phyloP scores from a whole-genome alignment of 2,888 invertebrate genomes.

The Osmoderma eremita region DNA sequence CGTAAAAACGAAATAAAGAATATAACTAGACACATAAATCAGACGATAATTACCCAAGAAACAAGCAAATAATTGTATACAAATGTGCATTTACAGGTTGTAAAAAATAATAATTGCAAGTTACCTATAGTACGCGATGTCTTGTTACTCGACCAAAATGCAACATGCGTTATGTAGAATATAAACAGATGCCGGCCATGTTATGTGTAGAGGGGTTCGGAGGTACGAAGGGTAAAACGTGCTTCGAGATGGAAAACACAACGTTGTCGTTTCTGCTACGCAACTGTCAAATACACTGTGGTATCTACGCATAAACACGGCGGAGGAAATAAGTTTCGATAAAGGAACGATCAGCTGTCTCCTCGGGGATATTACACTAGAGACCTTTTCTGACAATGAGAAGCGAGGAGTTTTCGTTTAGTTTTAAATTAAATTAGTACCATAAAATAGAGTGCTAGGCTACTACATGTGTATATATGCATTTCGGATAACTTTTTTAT shows the following conservation, averaged over 20 bases:
- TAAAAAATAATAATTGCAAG: slow-evolving; percentile 1
- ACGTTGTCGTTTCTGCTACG: slow-evolving; percentile 22
- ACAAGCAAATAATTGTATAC: too few relatives aligned
- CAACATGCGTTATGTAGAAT: slow-evolving; percentile 11
- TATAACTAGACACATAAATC: too few relatives aligned
- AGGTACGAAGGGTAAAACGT: slow-evolving; percentile 10
- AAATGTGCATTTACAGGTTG: too few relatives aligned
- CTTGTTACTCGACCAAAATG: slow-evolving; percentile 6
- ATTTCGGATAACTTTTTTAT: neutral
- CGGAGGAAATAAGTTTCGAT: slow-evolving; percentile 26
- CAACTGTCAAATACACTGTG: slow-evolving; percentile 35
- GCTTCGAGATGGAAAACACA: slow-evolving; percentile 5
- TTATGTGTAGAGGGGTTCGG: slow-evolving; percentile 6
- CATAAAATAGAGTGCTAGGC: too few relatives aligned
- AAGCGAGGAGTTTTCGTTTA: too few relatives aligned
- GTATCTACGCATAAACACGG: slow-evolving; percentile 8
- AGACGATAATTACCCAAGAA: too few relatives aligned
- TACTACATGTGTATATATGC: neutral
- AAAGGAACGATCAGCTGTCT: slow-evolving; percentile 33
- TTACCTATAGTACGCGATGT: slow-evolving; percentile 5
- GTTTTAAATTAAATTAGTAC: too few relatives aligned
- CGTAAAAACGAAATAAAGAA: too few relatives aligned
- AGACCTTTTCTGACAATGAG: neutral
- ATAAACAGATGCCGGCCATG: slow-evolving; percentile 29
- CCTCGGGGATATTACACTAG: neutral